Conservation (phyloP, 2,113 vertebrate species). For the Thinocorus orbignyianus region DNA sequence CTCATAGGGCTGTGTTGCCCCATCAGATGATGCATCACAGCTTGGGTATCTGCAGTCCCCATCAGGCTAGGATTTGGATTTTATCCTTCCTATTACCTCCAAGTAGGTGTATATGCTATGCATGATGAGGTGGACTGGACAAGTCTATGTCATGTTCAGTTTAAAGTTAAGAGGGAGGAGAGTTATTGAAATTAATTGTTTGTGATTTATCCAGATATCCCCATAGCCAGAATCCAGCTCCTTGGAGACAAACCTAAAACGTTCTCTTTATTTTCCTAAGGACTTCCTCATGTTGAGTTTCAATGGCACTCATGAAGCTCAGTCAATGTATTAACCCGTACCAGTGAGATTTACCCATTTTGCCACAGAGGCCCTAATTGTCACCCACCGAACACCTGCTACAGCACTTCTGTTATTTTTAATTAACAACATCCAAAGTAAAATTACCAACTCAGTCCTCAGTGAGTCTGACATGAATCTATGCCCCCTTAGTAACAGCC, state of each 20-base stretch:
- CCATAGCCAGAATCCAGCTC: neutral
- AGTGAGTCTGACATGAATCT: neutral
- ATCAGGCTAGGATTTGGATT: neutral
- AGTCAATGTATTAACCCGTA: neutral
- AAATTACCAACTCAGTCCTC: slow-evolving; percentile 11
- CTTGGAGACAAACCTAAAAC: neutral
- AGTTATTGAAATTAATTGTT: neutral
- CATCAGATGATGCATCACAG: neutral
- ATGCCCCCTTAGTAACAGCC: neutral
- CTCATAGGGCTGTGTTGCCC: neutral
- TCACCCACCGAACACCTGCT: neutral
- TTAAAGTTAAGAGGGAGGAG: neutral
- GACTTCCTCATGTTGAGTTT: neutral
- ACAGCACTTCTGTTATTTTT: neutral
- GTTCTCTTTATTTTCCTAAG: neutral
- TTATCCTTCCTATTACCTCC: neutral
- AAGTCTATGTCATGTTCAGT: neutral
- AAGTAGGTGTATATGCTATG: neutral
- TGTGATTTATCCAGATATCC: neutral
- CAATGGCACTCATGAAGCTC: neutral
- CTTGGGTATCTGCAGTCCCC: neutral
- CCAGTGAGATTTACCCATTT: neutral
- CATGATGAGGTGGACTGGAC: neutral
- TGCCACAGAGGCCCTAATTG: neutral
- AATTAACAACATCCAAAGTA: slow-evolving; percentile 21